Percentiles rank a stretch among this genome's conserved stretches.
phyloP scores from a whole-genome alignment of 1,140 invertebrate species.

The Lordiphosa mommai region DNA sequence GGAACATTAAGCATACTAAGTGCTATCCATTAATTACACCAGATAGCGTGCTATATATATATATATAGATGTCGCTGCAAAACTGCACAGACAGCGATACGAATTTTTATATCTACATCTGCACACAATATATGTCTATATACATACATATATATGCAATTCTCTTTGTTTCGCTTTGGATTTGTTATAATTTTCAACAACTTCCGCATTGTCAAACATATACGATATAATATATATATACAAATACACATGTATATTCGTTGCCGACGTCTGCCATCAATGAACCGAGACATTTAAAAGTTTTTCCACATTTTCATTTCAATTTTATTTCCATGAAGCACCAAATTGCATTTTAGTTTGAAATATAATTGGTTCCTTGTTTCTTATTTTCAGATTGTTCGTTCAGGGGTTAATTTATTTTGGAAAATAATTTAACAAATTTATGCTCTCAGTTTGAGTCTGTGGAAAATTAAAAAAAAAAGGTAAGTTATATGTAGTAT shows the following conservation, averaged over 20 bases:
- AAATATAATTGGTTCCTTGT: constrained; percentile 29
- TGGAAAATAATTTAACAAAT: constrained; percentile 18
- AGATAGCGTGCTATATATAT: constrained; percentile 25
- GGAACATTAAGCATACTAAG: constrained; percentile 19
- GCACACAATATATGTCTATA: constrained; percentile 5
- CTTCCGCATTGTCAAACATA: constrained; percentile 75
- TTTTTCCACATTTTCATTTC: constrained; percentile 13
- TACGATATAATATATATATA: constrained; percentile 23
- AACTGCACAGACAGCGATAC: constrained; percentile 36
- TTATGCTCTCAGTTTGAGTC: constrained; percentile 1
- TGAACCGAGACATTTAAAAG: constrained; percentile 48
- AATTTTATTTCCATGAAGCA: not conserved
- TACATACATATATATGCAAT: constrained; percentile 32
- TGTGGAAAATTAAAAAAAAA: not conserved
- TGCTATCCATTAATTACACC: constrained; percentile 62
- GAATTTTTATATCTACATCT: constrained; percentile 48
- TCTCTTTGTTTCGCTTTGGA: constrained; percentile 70
- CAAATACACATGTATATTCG: constrained; percentile 6
- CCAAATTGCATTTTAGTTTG: constrained; percentile 24
- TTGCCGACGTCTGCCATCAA: constrained; percentile 49
- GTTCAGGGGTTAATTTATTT: constrained; percentile 15
- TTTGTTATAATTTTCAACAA: constrained; percentile 71
- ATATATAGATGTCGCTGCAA: constrained; percentile 38
- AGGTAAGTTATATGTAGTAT: too few species aligned
- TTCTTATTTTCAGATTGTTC: constrained; percentile 32